Base-by-base conservation (phyloP, 2,113 vertebrate genomes). In the Dicentrarchus labrax region DNA sequence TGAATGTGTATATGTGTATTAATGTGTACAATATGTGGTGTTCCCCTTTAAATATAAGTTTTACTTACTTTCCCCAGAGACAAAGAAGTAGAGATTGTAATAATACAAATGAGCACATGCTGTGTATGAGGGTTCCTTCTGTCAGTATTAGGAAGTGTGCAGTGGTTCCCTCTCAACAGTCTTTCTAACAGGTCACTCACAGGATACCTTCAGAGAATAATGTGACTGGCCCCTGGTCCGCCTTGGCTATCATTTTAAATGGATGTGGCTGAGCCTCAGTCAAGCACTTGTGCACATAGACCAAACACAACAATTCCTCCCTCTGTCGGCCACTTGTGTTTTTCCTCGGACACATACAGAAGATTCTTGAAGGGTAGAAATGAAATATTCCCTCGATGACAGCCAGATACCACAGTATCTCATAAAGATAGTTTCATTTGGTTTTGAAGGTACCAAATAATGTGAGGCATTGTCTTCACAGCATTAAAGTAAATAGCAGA, bases 181-280 rank as follows among this genome's bases (percentile, higher is more conserved):
- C 3, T 17, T 36, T 36, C 16, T 50, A 17, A 41, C 41, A 54
- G 53, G 54, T 61, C 60, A 54, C 12, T 22, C 30, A 15, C 50
- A 71, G 50, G 57, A 17, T 36, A 11, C 36, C 47, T 57, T 41
- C 16, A 47, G 48, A 61, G 36, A 59, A 10, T 30, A 57, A 65
- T 39, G 24, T 8, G 3, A 54, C 57, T 66, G 53, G 4, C 19
- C 60, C 51, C 8, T 30, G 15, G 15, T 22, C 19, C 41, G 9
- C 54, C 13, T n/a, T 51, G 50, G 59, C 71, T 50, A 8, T 61
- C 68, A 72, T 62, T 72, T 69, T 1, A 72, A 54, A 78, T 66
- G 21, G 65, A 59, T 48, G 48, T 51, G 47, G 19, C 64, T 51
- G 30, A 72, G n/a, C 22, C 45, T 24, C n/a, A 1, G 53, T 51